Conservation (phyloP, 1,140 invertebrate genomes). For the Delia radicum region DNA sequence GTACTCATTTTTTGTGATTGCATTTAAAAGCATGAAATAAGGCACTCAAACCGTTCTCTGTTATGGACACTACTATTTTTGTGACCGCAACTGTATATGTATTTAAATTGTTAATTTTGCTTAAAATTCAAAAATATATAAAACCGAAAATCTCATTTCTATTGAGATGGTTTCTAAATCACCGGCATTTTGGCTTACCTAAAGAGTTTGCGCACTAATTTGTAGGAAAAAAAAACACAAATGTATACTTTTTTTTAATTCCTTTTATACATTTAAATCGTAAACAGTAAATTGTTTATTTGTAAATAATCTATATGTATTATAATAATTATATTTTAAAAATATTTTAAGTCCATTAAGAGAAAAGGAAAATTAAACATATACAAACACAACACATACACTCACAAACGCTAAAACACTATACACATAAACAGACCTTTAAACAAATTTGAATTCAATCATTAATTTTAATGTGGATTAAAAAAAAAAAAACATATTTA, state of each 20-base stretch:
- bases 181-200: neutral
- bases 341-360: neutral
- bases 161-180: neutral
- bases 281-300: neutral
- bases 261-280: neutral
- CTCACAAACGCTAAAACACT: neutral
- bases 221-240: neutral
- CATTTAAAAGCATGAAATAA: no score
- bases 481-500: no score
- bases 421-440: neutral
- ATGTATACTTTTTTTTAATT: neutral
- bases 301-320: neutral
- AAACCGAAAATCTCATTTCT: neutral
- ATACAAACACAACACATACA: neutral
- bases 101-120: no score
- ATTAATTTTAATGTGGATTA: no score
- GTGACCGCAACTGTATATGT: no score
- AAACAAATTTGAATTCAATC: no score
- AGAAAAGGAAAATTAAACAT: neutral
- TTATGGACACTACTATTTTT: no score
- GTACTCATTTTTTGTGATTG: no score
- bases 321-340: neutral
- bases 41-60: no score
- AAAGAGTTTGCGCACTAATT: neutral
- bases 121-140: no score